Conservation (phyloP, 1,140 invertebrate genomes). For the Heliconius hermathena region DNA sequence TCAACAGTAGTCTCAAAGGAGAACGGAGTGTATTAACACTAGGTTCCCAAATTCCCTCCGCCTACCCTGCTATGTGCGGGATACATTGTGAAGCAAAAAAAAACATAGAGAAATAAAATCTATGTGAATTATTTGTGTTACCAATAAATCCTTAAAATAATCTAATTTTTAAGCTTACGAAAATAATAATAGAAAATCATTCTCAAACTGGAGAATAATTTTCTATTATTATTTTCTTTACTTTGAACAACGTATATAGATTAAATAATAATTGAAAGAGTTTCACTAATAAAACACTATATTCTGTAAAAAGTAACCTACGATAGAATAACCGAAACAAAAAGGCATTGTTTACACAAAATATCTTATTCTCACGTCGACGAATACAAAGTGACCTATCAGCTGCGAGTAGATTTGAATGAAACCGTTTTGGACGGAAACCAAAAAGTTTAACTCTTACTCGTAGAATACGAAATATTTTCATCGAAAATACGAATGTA, state of each 20-base stretch:
- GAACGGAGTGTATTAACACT: no score
- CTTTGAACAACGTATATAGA: not conserved
- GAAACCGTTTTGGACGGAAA: not conserved
- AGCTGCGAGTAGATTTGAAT: not conserved
- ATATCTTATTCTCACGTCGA: not conserved
- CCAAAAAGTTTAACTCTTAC: not conserved
- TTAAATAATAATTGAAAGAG: not conserved
- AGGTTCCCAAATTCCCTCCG: no score
- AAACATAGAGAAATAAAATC: no score
- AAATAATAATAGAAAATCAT: no score
- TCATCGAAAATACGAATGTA: not conserved
- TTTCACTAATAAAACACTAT: not conserved
- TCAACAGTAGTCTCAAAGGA: no score
- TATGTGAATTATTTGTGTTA: no score
- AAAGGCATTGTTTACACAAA: not conserved
- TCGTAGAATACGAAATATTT: not conserved
- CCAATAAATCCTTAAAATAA: no score
- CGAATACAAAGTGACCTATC: slow-evolving; percentile 3
- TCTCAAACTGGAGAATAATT: no score
- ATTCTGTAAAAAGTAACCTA: not conserved
- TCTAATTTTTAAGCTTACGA: no score
- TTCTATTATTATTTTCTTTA: no score
- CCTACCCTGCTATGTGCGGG: no score
- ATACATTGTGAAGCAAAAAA: no score
- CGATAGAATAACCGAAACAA: not conserved